Conservation (phyloP, 2,113 vertebrate species). For the Lepus timidus region DNA sequence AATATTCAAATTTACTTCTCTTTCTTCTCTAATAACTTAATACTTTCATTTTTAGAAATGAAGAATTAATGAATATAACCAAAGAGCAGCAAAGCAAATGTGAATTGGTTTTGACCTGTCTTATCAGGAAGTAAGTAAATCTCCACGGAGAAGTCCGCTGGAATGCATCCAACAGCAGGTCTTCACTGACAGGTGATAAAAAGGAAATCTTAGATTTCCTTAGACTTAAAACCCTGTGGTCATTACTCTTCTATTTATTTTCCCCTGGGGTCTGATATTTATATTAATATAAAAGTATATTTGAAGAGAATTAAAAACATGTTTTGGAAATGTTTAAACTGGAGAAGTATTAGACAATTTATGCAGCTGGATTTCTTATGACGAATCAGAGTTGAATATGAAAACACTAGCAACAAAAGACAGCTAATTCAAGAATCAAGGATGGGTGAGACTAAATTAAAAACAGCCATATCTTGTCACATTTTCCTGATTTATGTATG, state of each 20-base stretch:
- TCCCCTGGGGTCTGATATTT: background rate
- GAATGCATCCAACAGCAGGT: background rate
- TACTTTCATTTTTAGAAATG: background rate
- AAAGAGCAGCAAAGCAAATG: background rate
- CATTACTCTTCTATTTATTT: background rate
- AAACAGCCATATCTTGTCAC: background rate
- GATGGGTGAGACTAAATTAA: constrained; percentile 47
- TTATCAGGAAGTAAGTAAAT: background rate
- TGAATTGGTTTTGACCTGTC: background rate
- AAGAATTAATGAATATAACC: background rate
- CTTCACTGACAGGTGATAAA: background rate
- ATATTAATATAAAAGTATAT: background rate
- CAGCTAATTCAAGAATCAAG: background rate
- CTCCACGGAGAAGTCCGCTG: background rate
- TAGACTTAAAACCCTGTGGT: background rate
- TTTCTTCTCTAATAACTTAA: constrained; percentile 38
- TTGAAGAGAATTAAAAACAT: constrained; percentile 6
- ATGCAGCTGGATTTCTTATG: background rate
- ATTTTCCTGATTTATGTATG: constrained; percentile 62
- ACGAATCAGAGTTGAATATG: background rate
- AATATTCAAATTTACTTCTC: background rate
- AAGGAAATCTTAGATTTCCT: background rate
- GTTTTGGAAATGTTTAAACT: background rate
- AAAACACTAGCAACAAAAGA: constrained; percentile 71
- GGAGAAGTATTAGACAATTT: background rate